Evolutionary conservation across 2,113 vertebrate species (phyloP).

Genomic region (Desmodus rotundus): DNA sequence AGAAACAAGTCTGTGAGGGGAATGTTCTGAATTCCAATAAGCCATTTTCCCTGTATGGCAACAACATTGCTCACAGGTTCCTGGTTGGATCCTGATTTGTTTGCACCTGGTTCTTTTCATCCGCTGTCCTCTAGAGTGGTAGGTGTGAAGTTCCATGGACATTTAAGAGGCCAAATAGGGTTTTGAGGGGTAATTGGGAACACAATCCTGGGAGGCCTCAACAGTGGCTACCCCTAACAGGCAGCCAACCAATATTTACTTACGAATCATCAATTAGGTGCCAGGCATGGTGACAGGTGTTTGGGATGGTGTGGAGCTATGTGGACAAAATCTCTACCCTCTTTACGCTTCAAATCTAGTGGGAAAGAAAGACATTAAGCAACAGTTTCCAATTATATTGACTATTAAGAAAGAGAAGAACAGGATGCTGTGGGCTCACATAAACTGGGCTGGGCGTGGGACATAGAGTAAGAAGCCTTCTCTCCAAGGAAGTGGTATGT

Average conservation of each 20-base stretch:
- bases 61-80: not conserved
- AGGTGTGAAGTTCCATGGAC: not conserved
- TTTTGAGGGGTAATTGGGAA: not conserved
- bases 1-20: not conserved
- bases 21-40: slow-evolving; percentile 6
- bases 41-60: not conserved
- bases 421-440: not conserved
- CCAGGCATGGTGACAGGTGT: not conserved
- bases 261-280: not conserved
- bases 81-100: not conserved
- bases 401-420: not conserved
- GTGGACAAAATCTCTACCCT: not conserved
- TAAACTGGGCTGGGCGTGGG: not conserved
- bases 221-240: not conserved
- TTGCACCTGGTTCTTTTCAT: not conserved
- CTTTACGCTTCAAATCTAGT: not conserved
- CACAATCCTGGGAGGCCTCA: not conserved
- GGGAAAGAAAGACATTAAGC: not conserved
- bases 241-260: not conserved
- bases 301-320: not conserved
- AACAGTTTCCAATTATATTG: not conserved
- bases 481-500: not conserved
- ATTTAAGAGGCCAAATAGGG: not conserved
- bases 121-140: not conserved
- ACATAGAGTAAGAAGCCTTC: not conserved